Conservation (phyloP, 2,888 invertebrate genomes). For the Acleris emargana region DNA sequence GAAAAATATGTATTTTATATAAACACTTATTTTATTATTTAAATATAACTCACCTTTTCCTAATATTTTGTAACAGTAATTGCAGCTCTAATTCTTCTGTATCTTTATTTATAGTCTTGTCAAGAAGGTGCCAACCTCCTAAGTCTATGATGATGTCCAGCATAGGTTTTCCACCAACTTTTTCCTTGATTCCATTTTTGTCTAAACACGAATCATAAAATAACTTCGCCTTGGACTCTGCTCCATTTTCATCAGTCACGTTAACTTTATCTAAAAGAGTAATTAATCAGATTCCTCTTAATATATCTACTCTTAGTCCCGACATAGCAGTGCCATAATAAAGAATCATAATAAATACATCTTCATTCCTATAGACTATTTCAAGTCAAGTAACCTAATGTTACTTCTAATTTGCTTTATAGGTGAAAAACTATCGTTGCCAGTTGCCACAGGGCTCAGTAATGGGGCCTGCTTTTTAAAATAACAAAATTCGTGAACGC, state of each 20-base stretch:
- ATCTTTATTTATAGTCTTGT: constrained; percentile 73
- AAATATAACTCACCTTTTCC: constrained; percentile 86
- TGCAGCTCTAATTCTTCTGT: constrained; percentile 88
- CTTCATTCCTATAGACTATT: too few relatives aligned
- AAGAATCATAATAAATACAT: too few relatives aligned
- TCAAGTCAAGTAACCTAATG: too few relatives aligned
- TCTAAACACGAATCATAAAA: constrained; percentile 98
- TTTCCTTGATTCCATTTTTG: constrained; percentile 94
- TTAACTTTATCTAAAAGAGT: constrained; percentile 72
- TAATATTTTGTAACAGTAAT: constrained; percentile 89
- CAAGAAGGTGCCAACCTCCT: constrained; percentile 95
- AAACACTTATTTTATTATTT: too few relatives aligned
- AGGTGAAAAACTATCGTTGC: too few relatives aligned
- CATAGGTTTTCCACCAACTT: constrained; percentile 92
- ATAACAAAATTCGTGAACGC: too few relatives aligned
- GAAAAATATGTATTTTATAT: too few relatives aligned
- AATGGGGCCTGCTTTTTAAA: too few relatives aligned
- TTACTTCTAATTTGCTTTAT: too few relatives aligned
- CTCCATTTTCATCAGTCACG: constrained; percentile 85
- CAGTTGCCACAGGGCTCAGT: too few relatives aligned
- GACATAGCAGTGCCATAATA: too few relatives aligned
- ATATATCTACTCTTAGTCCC: neutral
- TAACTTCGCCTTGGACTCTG: constrained; percentile 93
- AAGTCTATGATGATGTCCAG: constrained; percentile 88
- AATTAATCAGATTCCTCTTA: neutral